Conservation (phyloP, 2,888 invertebrate genomes). For the Chaetogeoica ovagalla region DNA sequence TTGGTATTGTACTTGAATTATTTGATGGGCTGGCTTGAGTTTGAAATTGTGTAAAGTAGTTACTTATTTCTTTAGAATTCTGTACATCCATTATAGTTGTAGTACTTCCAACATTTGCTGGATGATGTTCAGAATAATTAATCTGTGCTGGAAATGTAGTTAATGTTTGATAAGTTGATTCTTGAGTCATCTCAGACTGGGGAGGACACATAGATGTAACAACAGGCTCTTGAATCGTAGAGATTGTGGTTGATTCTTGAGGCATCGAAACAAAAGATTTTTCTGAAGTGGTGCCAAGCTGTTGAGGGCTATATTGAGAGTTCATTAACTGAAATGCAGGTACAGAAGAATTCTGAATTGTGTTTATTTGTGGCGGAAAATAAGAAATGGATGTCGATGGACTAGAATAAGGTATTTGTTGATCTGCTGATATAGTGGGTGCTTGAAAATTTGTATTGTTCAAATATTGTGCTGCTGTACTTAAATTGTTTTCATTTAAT, state of each 20-base stretch:
- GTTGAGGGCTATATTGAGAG: slow-evolving; percentile 9
- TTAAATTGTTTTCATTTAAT: slow-evolving; percentile 3
- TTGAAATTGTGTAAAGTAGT: slow-evolving; percentile 43
- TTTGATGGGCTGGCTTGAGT: slow-evolving; percentile 25
- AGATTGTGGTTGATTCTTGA: background rate
- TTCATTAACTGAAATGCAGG: slow-evolving; percentile 13
- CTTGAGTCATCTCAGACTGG: background rate
- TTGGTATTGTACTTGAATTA: slow-evolving; percentile 43
- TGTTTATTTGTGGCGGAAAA: background rate
- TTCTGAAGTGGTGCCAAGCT: background rate
- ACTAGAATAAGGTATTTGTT: slow-evolving; percentile 22
- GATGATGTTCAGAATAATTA: slow-evolving; percentile 11
- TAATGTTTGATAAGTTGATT: background rate
- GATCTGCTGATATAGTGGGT: background rate
- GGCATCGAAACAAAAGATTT: slow-evolving; percentile 22
- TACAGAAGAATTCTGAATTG: slow-evolving; percentile 9
- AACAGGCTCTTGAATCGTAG: slow-evolving; percentile 10
- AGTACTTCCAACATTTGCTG: slow-evolving; percentile 5
- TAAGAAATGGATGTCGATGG: background rate
- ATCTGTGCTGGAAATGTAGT: background rate
- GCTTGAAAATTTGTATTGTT: background rate
- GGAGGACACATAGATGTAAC: background rate
- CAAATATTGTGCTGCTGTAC: background rate
- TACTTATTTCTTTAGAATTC: slow-evolving; percentile 36
- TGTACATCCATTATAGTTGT: slow-evolving; percentile 5